Percentiles rank a stretch among this genome's conserved stretches.
phyloP scores from a whole-genome alignment of 2,113 vertebrate species.

The Tyto alba region DNA sequence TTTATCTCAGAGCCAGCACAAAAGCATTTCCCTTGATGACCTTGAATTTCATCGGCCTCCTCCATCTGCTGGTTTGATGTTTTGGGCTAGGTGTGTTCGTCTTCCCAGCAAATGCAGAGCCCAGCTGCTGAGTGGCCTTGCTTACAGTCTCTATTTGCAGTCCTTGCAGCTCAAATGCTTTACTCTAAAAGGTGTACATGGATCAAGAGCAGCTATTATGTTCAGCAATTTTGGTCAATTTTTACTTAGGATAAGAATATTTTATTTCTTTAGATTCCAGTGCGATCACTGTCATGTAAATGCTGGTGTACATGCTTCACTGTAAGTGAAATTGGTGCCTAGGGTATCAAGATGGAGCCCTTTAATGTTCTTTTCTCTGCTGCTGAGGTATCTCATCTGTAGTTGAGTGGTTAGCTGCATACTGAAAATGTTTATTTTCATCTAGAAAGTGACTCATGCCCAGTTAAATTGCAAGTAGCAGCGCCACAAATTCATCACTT shows the following conservation, averaged over 20 bases:
- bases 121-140: not conserved
- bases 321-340: not conserved
- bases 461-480: not conserved
- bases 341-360: not conserved
- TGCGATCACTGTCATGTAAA: not conserved
- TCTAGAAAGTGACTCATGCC: not conserved
- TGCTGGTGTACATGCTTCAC: not conserved
- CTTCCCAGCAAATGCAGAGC: not conserved
- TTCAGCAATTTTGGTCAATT: not conserved
- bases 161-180: not conserved
- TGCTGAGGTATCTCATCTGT: not conserved
- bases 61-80: not conserved
- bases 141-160: not conserved
- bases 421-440: not conserved
- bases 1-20: not conserved
- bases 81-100: not conserved
- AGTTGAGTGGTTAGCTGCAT: not conserved
- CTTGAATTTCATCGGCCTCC: not conserved
- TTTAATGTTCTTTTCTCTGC: not conserved
- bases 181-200: not conserved
- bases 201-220: not conserved
- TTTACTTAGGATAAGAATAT: not conserved
- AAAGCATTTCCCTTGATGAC: not conserved
- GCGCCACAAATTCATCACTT: not conserved
- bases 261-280: not conserved